Evolutionary conservation across 1,140 invertebrate species (phyloP).

Genomic region (Rhizoglyphus robini): DNA sequence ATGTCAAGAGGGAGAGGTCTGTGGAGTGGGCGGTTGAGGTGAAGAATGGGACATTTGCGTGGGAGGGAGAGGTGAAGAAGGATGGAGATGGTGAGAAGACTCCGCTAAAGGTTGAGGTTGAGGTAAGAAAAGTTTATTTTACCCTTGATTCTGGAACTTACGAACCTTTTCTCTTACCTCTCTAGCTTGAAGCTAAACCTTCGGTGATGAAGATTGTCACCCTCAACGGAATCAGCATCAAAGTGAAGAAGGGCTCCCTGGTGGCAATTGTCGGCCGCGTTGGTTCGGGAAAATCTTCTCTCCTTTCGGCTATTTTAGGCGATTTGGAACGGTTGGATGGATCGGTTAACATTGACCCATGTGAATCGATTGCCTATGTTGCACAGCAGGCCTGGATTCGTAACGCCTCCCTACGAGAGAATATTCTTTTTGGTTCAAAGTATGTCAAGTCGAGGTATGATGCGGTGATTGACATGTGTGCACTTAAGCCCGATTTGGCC

Average conservation of each 20-base stretch:
- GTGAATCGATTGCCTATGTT: conserved; percentile 35
- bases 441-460: conserved; percentile 33
- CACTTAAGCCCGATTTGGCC: conserved; percentile 26
- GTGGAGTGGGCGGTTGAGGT: background rate
- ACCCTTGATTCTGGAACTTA: too few species aligned
- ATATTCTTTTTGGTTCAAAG: conserved; percentile 44
- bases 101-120: background rate
- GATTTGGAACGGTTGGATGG: conserved; percentile 33
- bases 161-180: too few species aligned
- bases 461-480: conserved; percentile 30
- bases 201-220: background rate
- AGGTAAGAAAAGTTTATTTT: background rate
- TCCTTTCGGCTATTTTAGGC: conserved; percentile 39
- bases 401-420: conserved; percentile 40
- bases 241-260: conserved; percentile 26
- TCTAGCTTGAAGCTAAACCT: too few species aligned
- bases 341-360: conserved; percentile 26
- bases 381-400: conserved; percentile 47
- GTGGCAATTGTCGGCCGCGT: conserved; percentile 41
- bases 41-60: conserved; percentile 18
- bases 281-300: conserved; percentile 39
- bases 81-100: background rate
- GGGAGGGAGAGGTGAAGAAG: background rate
- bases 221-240: conserved; percentile 26
- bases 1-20: conserved; percentile 13